Conservation (phyloP, 2,113 vertebrate genomes). For the Eira barbara region DNA sequence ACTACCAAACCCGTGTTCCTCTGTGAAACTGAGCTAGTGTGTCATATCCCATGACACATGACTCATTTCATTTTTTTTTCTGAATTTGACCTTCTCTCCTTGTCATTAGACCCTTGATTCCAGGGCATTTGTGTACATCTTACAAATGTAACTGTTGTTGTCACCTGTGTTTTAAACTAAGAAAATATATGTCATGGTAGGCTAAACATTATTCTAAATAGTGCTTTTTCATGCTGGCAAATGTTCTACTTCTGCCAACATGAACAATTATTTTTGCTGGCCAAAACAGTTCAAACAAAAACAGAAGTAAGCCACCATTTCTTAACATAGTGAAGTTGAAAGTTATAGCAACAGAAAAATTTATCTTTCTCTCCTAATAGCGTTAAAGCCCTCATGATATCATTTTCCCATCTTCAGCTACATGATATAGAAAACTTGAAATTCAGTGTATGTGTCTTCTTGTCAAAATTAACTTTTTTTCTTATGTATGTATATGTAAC, state of each 20-base stretch:
- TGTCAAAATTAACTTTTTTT: background rate
- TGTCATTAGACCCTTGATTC: too few relatives aligned
- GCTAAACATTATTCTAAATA: slow-evolving; percentile 44
- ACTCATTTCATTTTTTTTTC: too few relatives aligned
- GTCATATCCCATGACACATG: too few relatives aligned
- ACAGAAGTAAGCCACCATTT: slow-evolving; percentile 48
- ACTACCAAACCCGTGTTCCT: too few relatives aligned
- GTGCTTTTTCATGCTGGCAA: slow-evolving; percentile 21
- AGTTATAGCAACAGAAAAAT: background rate
- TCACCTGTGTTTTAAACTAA: slow-evolving; percentile 27
- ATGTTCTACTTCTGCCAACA: slow-evolving; percentile 24
- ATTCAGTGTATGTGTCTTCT: too few relatives aligned
- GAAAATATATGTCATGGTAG: slow-evolving; percentile 44
- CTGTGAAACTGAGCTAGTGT: too few relatives aligned
- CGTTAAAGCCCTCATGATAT: background rate
- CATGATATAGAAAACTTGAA: background rate
- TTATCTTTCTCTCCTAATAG: background rate
- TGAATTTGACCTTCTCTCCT: too few relatives aligned
- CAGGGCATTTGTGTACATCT: too few relatives aligned
- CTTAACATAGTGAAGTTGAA: slow-evolving; percentile 46
- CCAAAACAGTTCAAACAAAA: slow-evolving; percentile 60
- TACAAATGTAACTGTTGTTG: too few relatives aligned
- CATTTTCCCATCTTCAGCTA: background rate
- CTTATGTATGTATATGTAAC: background rate
- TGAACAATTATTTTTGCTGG: slow-evolving; percentile 66